Base-by-base conservation (phyloP, 2,797 vertebrate genomes). In the Syngnathus acus region DNA sequence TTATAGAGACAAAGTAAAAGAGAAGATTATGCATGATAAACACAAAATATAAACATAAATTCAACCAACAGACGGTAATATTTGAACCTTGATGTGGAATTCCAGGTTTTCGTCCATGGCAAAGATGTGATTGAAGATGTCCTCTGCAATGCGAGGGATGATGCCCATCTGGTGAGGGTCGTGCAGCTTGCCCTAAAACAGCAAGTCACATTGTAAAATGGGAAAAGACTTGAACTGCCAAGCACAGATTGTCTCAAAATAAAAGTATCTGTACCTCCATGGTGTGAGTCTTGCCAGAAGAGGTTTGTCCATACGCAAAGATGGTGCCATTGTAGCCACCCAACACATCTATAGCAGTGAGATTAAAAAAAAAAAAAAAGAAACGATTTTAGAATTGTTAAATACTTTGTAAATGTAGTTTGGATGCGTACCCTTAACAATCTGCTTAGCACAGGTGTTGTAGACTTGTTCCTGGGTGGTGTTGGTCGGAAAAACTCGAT, bases 101-200 rank as follows among this genome's bases (percentile, higher is more conserved):
- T 98, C 95, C 3, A 98, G 92, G 84, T 98, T 98, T 87, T 98
- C 95, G 32, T 97, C 95, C 95, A 98, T 98, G 72, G 94, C 89
- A 72, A 97, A 98, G 88, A 98, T 98, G 80, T 98, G 95, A 82
- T 94, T 96, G 89, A 98, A 98, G 85, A 98, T 98, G 83, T 98
- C 95, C 62, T 93, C 93, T 9, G 95, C 94, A 6, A 98, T 98
- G 57, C 95, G 92, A 13, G 95, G 95, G 71, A 98, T 98, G 86
- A 98, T 98, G 19, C 95, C 95, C 95, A 98, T 97, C 82, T 93
- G 89, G 74, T 97, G 94, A 32, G 92, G 90, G 78, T 98, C 94
- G 0, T 98, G 95, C 69, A 98, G 91, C 64, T 93, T 95, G 1
- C 95, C 95, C 95, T 97, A 82, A 42, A 72, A 72, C 55, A 75